phyloP scores from a whole-genome alignment of 2,797 vertebrate species.

The Psittacula derbiana region DNA sequence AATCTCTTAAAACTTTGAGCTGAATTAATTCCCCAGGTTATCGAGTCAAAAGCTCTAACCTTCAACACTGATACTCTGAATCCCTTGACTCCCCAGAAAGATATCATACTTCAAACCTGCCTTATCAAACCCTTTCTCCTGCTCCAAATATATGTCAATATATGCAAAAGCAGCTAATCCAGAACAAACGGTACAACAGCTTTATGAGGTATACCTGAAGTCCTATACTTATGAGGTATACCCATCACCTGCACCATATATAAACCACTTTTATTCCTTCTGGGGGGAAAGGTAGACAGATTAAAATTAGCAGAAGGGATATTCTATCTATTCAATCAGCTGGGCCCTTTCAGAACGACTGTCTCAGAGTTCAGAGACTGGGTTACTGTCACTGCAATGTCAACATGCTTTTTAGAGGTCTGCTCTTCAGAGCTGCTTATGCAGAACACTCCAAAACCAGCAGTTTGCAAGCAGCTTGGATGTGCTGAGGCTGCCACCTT shows the following conservation, averaged over 20 bases:
- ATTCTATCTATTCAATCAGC: neutral
- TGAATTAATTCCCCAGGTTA: constrained; percentile 1
- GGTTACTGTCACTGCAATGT: neutral
- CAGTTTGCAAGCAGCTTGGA: neutral
- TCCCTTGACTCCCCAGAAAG: neutral
- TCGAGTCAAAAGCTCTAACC: neutral
- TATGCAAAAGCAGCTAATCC: neutral
- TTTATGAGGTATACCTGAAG: neutral
- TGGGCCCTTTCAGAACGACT: neutral
- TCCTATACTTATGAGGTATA: neutral
- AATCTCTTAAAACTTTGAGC: neutral
- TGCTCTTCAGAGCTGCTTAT: neutral
- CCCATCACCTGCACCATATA: neutral
- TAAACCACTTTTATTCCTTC: neutral
- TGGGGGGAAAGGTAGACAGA: neutral
- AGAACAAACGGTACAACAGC: neutral
- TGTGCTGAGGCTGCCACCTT: neutral
- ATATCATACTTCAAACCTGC: neutral
- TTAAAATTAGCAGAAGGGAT: neutral
- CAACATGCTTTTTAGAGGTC: neutral
- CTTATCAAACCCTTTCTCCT: neutral
- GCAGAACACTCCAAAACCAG: neutral
- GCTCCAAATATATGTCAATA: neutral
- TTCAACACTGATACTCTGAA: neutral
- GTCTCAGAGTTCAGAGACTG: neutral